Base-by-base conservation (phyloP, 2,113 vertebrate species). In the Oncorhynchus kisutch region DNA sequence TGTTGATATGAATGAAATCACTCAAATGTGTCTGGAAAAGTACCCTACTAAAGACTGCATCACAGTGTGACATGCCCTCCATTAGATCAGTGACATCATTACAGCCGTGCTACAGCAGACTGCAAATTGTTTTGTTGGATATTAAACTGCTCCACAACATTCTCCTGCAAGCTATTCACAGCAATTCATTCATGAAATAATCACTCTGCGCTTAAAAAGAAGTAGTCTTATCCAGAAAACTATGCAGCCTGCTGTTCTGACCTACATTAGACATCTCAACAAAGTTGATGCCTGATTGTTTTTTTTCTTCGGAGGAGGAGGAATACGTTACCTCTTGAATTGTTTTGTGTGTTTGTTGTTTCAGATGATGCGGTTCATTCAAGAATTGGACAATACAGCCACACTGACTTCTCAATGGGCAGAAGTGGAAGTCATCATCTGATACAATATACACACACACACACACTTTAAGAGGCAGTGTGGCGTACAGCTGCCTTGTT, bases 91-190 rank as follows among this genome's bases (percentile, higher is more conserved):
- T 71, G 71, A 71, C 70, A 31, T 76, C 24, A 68, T 34, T 78
- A 74, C 75, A 73, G 67, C 71, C 48, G 67, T 64, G 75, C 57
- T 34, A 67, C 31, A 76, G 80, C 82, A 86, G 71, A 82, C 71
- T 60, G 72, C 78, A 82, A 78, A 88, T 89, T 87, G 82, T 80
- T 88, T 84, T 74, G 86, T 75, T 87, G 85, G 89, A 83, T 87
- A 84, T 88, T 86, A 87, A 90, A 86, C 78, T 81, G 78, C 69
- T 54, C 51, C 59, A 51, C 68, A 49, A 79, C 48, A 70, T 60
- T 80, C 83, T 75, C 75, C 76, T 77, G 49, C 57, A 57, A 84
- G 83, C 84, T 82, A 85, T 86, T 89, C 81, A 54, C 74, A 85
- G 78, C 25, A 2, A 18, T 54, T 75, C 27, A 11, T 64, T 83